phyloP scores from a whole-genome alignment of 2,113 vertebrate species.

The Holacanthus passer region DNA sequence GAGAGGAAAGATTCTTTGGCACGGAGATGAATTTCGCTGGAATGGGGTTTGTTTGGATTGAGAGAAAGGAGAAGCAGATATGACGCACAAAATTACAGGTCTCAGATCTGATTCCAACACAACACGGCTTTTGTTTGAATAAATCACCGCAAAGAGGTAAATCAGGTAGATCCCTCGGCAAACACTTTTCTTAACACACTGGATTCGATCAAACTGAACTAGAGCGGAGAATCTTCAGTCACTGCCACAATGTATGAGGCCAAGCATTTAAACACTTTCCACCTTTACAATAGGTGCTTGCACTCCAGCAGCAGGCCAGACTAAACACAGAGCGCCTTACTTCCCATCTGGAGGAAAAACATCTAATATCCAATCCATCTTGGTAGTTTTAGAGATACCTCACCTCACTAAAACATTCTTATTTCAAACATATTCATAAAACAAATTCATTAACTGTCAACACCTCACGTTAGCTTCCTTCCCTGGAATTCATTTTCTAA shows the following conservation, averaged over 20 bases:
- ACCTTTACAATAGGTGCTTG: conserved; percentile 22
- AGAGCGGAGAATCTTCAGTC: conserved; percentile 2
- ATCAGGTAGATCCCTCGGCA: conserved; percentile 35
- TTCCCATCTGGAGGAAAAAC: conserved; percentile 26
- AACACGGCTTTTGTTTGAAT: conserved; percentile 32
- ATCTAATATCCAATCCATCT: conserved; percentile 25
- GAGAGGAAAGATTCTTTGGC: conserved; percentile 50
- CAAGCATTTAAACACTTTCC: conserved; percentile 36
- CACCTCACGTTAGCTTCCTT: neutral
- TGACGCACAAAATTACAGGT: conserved; percentile 47
- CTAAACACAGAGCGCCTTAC: conserved; percentile 48
- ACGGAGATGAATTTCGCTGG: conserved; percentile 18
- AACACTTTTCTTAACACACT: conserved; percentile 33
- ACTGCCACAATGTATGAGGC: conserved; percentile 21
- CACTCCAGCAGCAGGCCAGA: conserved; percentile 39
- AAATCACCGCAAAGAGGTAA: conserved; percentile 43
- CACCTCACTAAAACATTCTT: neutral
- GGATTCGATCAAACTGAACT: conserved; percentile 29
- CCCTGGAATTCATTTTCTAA: conserved; percentile 5
- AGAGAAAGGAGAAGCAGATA: conserved; percentile 20
- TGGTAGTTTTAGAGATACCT: neutral
- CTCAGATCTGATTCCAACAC: conserved; percentile 46
- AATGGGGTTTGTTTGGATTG: conserved; percentile 34
- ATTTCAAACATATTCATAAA: conserved; percentile 23
- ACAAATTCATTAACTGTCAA: conserved; percentile 10